These are phyloP conservation scores for Lampropteryx suffumata DNA, from an alignment of 2,888 invertebrate species.

Conservation along the genomic window DNA sequence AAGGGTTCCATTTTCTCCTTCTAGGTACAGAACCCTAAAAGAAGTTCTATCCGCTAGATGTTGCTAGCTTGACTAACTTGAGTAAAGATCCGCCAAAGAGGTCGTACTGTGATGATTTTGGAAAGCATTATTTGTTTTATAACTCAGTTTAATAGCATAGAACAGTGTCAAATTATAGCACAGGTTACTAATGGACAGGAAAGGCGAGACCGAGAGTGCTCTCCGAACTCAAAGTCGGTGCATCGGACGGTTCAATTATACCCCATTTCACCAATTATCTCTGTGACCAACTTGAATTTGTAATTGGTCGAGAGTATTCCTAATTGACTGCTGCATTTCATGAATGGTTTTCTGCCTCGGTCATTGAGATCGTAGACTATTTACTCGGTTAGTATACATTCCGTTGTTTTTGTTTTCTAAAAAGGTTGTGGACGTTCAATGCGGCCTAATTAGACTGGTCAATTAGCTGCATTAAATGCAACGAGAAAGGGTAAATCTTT, in stretches of 20 bases:
- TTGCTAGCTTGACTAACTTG: constrained; percentile 84
- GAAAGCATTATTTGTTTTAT: no score
- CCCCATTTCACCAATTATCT: constrained; percentile 26
- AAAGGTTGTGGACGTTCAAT: no score
- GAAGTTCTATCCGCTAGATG: constrained; percentile 84
- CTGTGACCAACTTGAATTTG: constrained; percentile 23
- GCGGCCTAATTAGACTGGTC: no score
- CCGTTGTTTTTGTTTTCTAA: no score
- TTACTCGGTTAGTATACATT: no score
- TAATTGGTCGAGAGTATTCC: constrained; percentile 19
- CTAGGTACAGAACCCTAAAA: no score
- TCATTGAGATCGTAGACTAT: constrained; percentile 6
- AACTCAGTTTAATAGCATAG: background rate
- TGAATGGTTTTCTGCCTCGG: constrained; percentile 20
- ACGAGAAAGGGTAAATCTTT: no score
- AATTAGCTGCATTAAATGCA: no score
- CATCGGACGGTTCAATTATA: constrained; percentile 22
- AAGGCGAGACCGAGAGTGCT: constrained; percentile 7
- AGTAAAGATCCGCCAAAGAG: constrained; percentile 83
- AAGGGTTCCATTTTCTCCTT: no score
- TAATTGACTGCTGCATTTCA: constrained; percentile 23
- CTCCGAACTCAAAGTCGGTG: constrained; percentile 13
- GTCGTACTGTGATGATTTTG: no score
- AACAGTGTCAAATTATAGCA: background rate
- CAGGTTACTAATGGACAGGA: constrained; percentile 6